These are phyloP conservation scores for Caenorhabditis brenneri DNA, from an alignment of 1,140 invertebrate genomes.

Conservation along the genomic window DNA sequence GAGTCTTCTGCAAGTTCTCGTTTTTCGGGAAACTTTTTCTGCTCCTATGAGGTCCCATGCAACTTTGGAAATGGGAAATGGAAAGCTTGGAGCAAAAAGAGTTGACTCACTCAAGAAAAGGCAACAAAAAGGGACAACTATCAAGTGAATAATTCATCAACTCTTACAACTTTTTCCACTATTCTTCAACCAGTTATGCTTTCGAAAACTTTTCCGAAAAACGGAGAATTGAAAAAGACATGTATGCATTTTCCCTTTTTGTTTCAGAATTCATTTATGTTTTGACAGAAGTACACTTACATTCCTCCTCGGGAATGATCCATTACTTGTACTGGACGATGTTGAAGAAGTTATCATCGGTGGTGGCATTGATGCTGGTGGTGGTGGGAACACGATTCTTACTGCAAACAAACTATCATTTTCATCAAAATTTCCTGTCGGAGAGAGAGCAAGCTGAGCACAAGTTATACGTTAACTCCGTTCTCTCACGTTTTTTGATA, in stretches of 20 bases:
- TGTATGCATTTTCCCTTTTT: background rate
- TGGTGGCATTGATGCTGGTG: background rate
- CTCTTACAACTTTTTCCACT: conserved; percentile 16
- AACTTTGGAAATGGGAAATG: background rate
- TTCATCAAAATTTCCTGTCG: no score
- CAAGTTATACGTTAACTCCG: background rate
- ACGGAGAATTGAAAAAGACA: no score
- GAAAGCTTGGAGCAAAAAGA: background rate
- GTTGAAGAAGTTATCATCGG: conserved; percentile 17
- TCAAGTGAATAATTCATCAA: conserved; percentile 32
- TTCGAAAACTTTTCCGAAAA: background rate
- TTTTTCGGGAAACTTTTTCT: no score
- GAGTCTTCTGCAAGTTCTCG: background rate
- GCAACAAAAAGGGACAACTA: conserved; percentile 27
- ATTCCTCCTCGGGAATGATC: conserved; percentile 30
- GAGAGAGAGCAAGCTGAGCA: no score
- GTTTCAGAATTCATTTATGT: background rate
- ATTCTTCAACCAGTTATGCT: background rate
- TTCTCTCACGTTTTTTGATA: background rate
- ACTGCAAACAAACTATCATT: conserved; percentile 25
- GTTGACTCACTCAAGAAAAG: background rate
- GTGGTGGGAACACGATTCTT: conserved; percentile 35
- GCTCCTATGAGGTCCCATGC: background rate
- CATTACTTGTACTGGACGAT: conserved; percentile 1
- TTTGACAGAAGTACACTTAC: background rate